Percentiles rank a stretch among this genome's conserved stretches.
Conservation (phyloP, 2,113 vertebrate genomes). For the Myanophis thanlyinensis region DNA sequence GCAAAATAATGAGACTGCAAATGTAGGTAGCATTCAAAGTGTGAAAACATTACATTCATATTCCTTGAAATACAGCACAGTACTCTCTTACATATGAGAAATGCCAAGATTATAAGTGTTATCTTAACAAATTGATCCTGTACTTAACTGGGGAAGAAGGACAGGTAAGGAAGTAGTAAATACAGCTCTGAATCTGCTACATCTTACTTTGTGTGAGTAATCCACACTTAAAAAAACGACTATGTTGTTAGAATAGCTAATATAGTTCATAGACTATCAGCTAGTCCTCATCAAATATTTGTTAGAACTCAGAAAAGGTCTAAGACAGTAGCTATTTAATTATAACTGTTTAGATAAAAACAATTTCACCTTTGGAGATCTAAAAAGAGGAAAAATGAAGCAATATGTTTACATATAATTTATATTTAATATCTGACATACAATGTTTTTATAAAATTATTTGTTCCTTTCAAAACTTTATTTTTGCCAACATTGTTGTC, state of each 20-base stretch:
- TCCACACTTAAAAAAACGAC: not conserved
- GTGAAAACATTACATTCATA: not conserved
- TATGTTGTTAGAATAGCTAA: not conserved
- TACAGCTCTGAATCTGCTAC: not conserved
- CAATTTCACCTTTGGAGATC: slow-evolving; percentile 7
- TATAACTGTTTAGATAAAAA: slow-evolving; percentile 3
- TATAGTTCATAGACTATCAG: not conserved
- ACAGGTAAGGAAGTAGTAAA: not conserved
- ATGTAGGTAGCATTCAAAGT: not conserved
- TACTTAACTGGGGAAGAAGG: not conserved
- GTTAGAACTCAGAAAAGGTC: not conserved
- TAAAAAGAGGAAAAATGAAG: not conserved
- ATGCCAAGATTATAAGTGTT: not conserved
- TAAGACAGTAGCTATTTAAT: not conserved
- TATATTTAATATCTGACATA: slow-evolving; percentile 19
- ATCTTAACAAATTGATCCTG: not conserved
- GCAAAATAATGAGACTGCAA: not conserved
- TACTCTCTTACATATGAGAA: not conserved
- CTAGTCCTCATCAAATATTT: not conserved
- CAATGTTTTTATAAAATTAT: not conserved
- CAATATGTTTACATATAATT: not conserved
- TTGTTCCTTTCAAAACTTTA: slow-evolving; percentile 35
- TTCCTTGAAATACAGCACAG: not conserved
- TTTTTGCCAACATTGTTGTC: not conserved
- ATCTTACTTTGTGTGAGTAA: not conserved